Base-by-base conservation (phyloP, 2,113 vertebrate species). In the Prolemur simus region DNA sequence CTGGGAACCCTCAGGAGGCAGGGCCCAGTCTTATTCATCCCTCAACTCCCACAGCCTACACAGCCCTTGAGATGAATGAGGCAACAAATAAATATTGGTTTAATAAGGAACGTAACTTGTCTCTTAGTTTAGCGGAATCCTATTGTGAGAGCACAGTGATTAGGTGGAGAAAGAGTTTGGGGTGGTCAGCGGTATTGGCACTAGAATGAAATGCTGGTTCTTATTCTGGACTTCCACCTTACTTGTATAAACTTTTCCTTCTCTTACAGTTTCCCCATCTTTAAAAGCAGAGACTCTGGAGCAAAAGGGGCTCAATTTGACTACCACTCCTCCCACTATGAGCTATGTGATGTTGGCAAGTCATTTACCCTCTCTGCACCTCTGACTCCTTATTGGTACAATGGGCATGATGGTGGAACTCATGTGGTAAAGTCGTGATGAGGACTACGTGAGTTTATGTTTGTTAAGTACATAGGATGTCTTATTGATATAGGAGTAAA, bases 151-250 rank as follows among this genome's bases (percentile, higher is more conserved):
- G 20, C 12, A 63, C 12, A 49, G 60, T 17, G 60, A 77, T 12
- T 5, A 52, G 27, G 4, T 12, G 2, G 10, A 9, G 2, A 52
- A 66, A 78, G 68, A 4, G 0, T 4, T 15, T 7, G 12, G 47
- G 13, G 64, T 2, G 17, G 42, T 37, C n/a, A n/a, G 0, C 12
- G 18, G 29, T 6, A 3, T 6, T 4, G 11, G 47, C 32, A 23
- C 80, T 21, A 2, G 27, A 49, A 29, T 6, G 37, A 66, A 56
- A 52, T 18, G 8, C 37, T 45, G 73, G 6, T 25, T 49, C 86
- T 68, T 15, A 5, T 11, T 80, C 42, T n/a, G 47, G 69, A 56
- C 45, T 77, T 32, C 18, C 13, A 42, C 60, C 89, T 92, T 83
- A 29, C n/a, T 27, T 92, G 25, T 20, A 4, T 37, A 37, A 77